A percentile compares a stretch with the other conserved stretches of the same genome.
Evolutionary conservation across 2,797 vertebrate genomes (phyloP).

Genomic region (Lacerta viridis): DNA sequence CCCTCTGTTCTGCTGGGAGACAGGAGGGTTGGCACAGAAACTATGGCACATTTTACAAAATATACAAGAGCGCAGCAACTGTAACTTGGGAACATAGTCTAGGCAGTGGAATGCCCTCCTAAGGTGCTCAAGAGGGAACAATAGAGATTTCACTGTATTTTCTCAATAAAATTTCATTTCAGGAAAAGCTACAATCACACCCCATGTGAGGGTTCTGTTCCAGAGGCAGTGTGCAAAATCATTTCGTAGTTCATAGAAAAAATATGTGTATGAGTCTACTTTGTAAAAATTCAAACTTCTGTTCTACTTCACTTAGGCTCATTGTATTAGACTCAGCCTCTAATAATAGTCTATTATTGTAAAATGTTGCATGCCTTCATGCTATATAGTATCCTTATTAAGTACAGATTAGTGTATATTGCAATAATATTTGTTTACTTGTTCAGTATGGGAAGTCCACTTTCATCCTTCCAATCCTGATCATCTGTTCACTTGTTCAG

Average conservation of each 20-base stretch:
- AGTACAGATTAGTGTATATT: slow-evolving; percentile 8
- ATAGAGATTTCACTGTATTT: background rate
- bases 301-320: background rate
- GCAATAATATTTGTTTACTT: slow-evolving; percentile 44
- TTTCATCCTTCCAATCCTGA: slow-evolving; percentile 97
- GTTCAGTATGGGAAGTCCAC: slow-evolving; percentile 96
- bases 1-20: background rate
- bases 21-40: background rate
- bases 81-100: background rate
- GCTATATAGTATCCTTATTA: background rate
- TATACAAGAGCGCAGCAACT: background rate
- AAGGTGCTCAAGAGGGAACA: background rate
- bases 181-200: too few species aligned
- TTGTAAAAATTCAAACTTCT: background rate
- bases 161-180: too few species aligned
- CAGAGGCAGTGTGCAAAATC: background rate
- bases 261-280: background rate
- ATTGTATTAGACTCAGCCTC: background rate
- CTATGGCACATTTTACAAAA: background rate
- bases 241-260: background rate
- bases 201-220: too few species aligned
- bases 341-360: background rate
- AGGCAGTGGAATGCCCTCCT: background rate
- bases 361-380: slow-evolving; percentile 6
- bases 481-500: slow-evolving; percentile 96